Evolutionary conservation across 2,797 vertebrate species (phyloP).

Genomic region (Rachycentron canadum): DNA sequence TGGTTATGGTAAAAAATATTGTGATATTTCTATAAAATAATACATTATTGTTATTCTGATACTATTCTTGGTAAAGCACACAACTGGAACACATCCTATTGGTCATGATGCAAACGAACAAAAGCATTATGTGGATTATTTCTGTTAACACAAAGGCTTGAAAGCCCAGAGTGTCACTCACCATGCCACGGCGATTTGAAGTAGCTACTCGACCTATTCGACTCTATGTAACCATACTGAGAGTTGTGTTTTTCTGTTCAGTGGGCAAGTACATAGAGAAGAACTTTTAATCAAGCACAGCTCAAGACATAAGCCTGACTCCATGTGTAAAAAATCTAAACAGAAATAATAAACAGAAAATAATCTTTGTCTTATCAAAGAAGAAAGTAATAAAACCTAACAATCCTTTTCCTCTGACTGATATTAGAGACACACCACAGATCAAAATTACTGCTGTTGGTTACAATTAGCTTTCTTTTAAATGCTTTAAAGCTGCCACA

Average conservation of each 20-base stretch:
- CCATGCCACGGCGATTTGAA: conserved; percentile 1
- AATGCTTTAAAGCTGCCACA: conserved; percentile 24
- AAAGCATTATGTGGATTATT: conserved; percentile 55
- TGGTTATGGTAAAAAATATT: neutral
- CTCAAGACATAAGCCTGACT: conserved; percentile 39
- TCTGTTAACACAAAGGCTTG: conserved; percentile 35
- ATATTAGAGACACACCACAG: conserved; percentile 54
- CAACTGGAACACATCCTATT: conserved; percentile 48
- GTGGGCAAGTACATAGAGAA: conserved; percentile 24
- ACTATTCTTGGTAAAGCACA: conserved; percentile 36
- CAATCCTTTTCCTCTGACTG: conserved; percentile 34
- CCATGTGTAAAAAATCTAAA: conserved; percentile 51
- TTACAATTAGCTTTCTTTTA: conserved; percentile 16
- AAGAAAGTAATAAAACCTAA: conserved; percentile 62
- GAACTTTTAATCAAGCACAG: conserved; percentile 57
- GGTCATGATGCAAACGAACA: conserved; percentile 47
- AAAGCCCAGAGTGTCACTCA: conserved; percentile 25
- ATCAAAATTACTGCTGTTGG: conserved; percentile 12
- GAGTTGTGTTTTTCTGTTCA: conserved; percentile 18
- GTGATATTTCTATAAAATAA: conserved; percentile 9
- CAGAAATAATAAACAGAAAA: conserved; percentile 12
- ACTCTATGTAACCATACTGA: neutral
- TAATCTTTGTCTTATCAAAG: conserved; percentile 57
- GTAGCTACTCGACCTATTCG: conserved; percentile 23
- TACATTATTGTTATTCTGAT: conserved; percentile 8